Evolutionary conservation across 35 echinoderm and acorn worm genomes (phyloP).

Genomic region (Antedon bifida): DNA sequence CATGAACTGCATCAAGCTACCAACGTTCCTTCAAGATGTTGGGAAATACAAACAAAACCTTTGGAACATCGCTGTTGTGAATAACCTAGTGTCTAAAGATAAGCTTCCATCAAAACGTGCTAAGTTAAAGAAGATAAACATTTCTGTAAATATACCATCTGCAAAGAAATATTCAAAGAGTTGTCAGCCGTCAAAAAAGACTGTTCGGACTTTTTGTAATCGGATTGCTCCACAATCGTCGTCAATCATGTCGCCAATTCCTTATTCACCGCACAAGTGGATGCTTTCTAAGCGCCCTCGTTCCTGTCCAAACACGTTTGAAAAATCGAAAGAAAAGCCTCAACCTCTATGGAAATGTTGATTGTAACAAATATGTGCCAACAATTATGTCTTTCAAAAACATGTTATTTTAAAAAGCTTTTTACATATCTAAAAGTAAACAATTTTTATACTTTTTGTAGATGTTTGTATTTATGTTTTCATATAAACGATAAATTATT

Average conservation of each 20-base stretch:
- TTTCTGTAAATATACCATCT: neutral
- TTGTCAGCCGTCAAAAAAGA: neutral
- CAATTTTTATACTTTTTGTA: neutral
- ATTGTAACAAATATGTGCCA: neutral
- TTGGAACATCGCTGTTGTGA: constrained; percentile 47
- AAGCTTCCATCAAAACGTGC: neutral
- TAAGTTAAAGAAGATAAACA: neutral
- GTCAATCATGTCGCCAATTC: constrained; percentile 10
- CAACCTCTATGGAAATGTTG: neutral
- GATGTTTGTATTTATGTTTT: neutral
- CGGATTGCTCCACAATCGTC: neutral
- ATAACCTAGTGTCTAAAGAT: constrained; percentile 19
- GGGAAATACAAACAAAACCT: constrained; percentile 41
- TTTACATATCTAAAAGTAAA: neutral
- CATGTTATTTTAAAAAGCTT: neutral
- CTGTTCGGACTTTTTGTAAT: neutral
- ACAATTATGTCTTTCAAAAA: neutral
- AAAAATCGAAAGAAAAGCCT: neutral
- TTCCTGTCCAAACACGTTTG: constrained; percentile 19
- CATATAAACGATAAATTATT: too few relatives aligned
- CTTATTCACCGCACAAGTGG: constrained; percentile 42
- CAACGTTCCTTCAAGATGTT: constrained; percentile 66
- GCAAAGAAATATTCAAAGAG: neutral
- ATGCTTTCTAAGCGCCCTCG: constrained; percentile 20
- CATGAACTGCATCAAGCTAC: constrained; percentile 61